phyloP scores from a whole-genome alignment of 1,140 invertebrate species.

The Neodiprion fabricii region DNA sequence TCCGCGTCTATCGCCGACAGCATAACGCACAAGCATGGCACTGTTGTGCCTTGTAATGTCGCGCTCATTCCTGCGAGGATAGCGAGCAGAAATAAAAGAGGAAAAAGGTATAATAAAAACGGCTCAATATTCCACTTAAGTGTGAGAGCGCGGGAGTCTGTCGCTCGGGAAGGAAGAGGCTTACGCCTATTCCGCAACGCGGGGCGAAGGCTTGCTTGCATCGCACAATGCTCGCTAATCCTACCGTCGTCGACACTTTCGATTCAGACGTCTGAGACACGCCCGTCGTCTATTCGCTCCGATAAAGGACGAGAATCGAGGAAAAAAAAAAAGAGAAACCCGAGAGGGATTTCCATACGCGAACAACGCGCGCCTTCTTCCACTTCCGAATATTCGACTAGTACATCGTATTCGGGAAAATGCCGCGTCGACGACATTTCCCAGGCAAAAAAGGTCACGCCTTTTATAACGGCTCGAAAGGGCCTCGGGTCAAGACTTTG shows the following conservation, averaged over 20 bases:
- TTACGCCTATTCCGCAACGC: not conserved
- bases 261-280: not conserved
- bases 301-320: too few species aligned
- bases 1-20: not conserved
- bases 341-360: too few species aligned
- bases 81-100: not conserved
- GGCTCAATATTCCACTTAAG: slow-evolving; percentile 5
- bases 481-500: too few species aligned
- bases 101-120: not conserved
- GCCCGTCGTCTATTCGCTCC: not conserved
- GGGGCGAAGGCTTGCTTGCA: not conserved
- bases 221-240: slow-evolving; percentile 4
- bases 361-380: too few species aligned
- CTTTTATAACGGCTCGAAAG: too few species aligned
- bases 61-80: not conserved
- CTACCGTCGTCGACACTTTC: slow-evolving; percentile 1
- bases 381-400: too few species aligned
- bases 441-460: too few species aligned
- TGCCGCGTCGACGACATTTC: too few species aligned
- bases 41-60: too few species aligned
- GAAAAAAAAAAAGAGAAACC: too few species aligned
- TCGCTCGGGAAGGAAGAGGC: not conserved
- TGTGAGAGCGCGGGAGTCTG: not conserved
- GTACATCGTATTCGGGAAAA: too few species aligned
- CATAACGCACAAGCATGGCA: too few species aligned